Evolutionary conservation across 2,113 vertebrate genomes (phyloP), one percentile per base, ranked within the genome.

Genomic region (Chloropsis cyanopogon): DNA sequence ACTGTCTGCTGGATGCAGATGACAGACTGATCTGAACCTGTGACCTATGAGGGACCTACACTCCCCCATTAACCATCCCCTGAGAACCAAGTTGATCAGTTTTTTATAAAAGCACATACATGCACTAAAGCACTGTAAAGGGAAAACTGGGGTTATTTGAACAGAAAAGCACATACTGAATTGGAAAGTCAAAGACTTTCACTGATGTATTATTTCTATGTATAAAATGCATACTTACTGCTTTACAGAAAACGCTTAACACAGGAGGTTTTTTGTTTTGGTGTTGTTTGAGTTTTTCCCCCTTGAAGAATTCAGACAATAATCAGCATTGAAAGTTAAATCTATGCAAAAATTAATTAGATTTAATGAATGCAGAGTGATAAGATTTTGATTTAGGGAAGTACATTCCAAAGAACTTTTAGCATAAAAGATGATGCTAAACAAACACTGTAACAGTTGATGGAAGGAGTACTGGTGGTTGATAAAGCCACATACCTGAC

Each of bases 1-100:
- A 63, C 54, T 44, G 47, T 39, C 39, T 83, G 37, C 61, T 47
- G 50, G 61, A 71, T 24, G 69, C 42, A 65, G 50, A 26, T 22
- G 59, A 87, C 41, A 89, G 84, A 46, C 54, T 87, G 59, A 70
- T 95, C 33, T 54, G 81, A 96, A 91, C 63, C 44, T 6, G n/a
- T 54, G 63, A 90, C 66, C 69, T 89, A 61, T 14, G 46, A 86
- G 41, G 72, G 72, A 88, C 76, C n/a, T 76, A 71, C 24, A 53
- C 23, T 82, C 37, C 39, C 42, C 41, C 78, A 85, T 70, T 29
- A 92, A 46, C 28, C 33, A n/a, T 25, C 61, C 66, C 57, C 46
- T 1, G 26, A 87, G 78, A 94, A 80, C 1, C 4, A 3, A 59
- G 83, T 8, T 65, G 59, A 93, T 89, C 14, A 39, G 25, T 87